A percentile compares a stretch with the other conserved stretches of the same genome.
Evolutionary conservation across 2,797 vertebrate species (phyloP).

Genomic region (Sparidentex hasta): DNA sequence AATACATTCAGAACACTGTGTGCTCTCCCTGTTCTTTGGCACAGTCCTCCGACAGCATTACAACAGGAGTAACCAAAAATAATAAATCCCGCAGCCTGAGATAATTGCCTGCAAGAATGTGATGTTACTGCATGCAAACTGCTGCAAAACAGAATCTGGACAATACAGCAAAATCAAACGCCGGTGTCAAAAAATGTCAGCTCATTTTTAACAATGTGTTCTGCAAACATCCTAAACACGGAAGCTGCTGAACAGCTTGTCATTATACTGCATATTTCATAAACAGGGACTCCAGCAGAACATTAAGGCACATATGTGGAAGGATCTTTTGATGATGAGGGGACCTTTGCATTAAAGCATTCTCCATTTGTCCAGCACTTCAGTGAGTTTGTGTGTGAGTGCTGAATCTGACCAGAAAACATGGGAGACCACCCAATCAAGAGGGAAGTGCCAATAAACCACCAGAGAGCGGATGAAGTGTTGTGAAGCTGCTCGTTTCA

Average conservation of each 20-base stretch:
- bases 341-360: constrained; percentile 21
- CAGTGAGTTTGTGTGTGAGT: constrained; percentile 14
- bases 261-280: constrained; percentile 37
- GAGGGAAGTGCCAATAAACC: constrained; percentile 67
- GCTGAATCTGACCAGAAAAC: constrained; percentile 42
- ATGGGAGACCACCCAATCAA: constrained; percentile 70
- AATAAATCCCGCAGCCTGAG: constrained; percentile 46
- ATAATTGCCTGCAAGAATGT: constrained; percentile 47
- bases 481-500: constrained; percentile 63
- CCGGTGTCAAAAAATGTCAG: constrained; percentile 9
- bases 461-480: constrained; percentile 40
- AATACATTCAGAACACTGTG: constrained; percentile 32
- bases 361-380: constrained; percentile 34
- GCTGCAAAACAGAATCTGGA: constrained; percentile 16
- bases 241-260: constrained; percentile 35
- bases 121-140: constrained; percentile 39
- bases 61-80: constrained; percentile 42
- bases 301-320: constrained; percentile 33
- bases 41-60: constrained; percentile 35
- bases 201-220: not conserved
- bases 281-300: constrained; percentile 35
- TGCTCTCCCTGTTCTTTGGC: constrained; percentile 33
- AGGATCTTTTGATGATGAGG: constrained; percentile 34
- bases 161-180: constrained; percentile 26
- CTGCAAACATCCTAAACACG: constrained; percentile 29